Base-by-base conservation (phyloP, 2,888 invertebrate species). In the Lissocephala sabroskyi region DNA sequence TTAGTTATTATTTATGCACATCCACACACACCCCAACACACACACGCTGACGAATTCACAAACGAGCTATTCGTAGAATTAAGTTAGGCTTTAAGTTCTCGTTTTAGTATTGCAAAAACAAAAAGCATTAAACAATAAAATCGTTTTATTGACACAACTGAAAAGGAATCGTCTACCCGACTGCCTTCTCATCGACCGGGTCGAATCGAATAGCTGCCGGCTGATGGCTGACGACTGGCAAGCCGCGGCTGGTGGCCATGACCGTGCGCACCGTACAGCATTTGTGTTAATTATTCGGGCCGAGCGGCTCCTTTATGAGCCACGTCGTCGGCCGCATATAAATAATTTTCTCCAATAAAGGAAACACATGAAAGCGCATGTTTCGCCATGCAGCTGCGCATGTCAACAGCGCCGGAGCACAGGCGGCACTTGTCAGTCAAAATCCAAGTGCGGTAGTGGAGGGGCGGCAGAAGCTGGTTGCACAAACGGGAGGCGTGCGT, bases 401-500 rank as follows among this genome's bases (percentile, higher is more conserved):
- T 77, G 78, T 79, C 71, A 64, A 41, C 45, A 42, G 37, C 71
- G 52, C 45, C 56, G 49, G 52, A 49, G 56, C 51, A 66, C 75
- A 67, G 65, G 71, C 80, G 78, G 71, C 78, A 74, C 74, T 79
- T 81, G 79, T 80, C 81, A 70, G 80, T 79, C 81, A 81, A 81
- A 79, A 66, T 80, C 79, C 80, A 79, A 81, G 70, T 77, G 73
- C 70, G 51, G 53, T 28, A 11, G 4, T 10, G 42, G 26, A 52
- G 28, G 17, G 45, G 55, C 41, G n/a, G n/a, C n/a, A n/a, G n/a
- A n/a, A n/a, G n/a, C n/a, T n/a, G 36, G 28, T 26, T 26, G 41
- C 41, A 28, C 26, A 28, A 23, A 14, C 13, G 10, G 30, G 17
- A 28, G 26, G 42, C 29, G 28, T 29, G 19, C 59, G 60, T n/a